Base-by-base conservation (phyloP, 2,113 vertebrate species). In the Quiscalus mexicanus region DNA sequence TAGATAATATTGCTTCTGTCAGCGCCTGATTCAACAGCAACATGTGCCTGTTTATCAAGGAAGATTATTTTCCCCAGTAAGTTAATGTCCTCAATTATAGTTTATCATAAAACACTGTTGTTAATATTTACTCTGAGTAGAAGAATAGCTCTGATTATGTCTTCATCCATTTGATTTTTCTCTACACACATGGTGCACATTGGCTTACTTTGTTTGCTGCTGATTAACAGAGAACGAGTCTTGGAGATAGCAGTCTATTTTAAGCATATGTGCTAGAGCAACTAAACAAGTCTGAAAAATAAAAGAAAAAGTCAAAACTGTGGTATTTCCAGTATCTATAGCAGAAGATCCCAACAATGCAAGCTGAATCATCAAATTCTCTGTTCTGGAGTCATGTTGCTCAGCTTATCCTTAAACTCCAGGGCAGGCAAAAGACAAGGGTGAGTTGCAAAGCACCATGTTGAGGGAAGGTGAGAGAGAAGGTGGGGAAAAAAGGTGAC, bases 71-170 rank as follows among this genome's bases (percentile, higher is more conserved):
- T 59, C 13, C 24, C 37, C 33, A 69, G 84, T 79, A 84, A 93
- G 28, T 77, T 93, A 69, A 94, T 73, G 62, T 69, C 37, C 55
- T 90, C 78, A 93, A 88, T 88, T 96, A 89, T 7, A 91, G 84
- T 85, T 94, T 96, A 73, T 76, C 78, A 79, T 79, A 87, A 94
- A 93, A 62, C 31, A 71, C 19, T 86, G 53, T 44, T 79, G 65
- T 80, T 94, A 85, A 87, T 91, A 94, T 94, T 95, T 94, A 94
- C 67, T 95, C 50, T 65, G 71, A 94, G 45, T 17, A 70, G 89
- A 91, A 92, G n/a, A 95, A 68, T 50, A 83, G 63, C 59, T 88
- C 78, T 85, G 89, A 96, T 94, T 94, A 85, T 35, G 18, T 55
- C 84, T 94, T 80, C 42, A 93, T 50, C 24, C 19, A 55, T 91